Evolutionary conservation across 2,888 invertebrate genomes (phyloP).

Genomic region (Colostygia pectinataria): DNA sequence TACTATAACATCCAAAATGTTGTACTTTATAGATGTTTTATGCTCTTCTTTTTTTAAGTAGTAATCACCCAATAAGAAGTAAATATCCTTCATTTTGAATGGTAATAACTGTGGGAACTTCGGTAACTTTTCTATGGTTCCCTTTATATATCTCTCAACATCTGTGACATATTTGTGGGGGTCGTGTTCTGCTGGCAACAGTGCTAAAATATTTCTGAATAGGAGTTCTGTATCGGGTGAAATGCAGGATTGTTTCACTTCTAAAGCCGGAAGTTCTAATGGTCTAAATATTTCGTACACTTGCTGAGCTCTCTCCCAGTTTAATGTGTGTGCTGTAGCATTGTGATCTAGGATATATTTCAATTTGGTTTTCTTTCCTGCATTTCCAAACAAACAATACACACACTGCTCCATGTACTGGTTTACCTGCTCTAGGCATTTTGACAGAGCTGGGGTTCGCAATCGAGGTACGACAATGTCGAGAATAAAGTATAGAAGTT

Average conservation of each 20-base stretch:
- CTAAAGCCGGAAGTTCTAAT: constrained; percentile 90
- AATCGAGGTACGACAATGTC: constrained; percentile 88
- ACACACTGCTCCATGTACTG: constrained; percentile 92
- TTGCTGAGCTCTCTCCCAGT: constrained; percentile 89
- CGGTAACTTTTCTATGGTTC: constrained; percentile 81
- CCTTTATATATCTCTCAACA: constrained; percentile 87
- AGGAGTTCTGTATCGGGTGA: constrained; percentile 90
- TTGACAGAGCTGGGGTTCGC: constrained; percentile 85
- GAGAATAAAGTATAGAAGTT: constrained; percentile 90
- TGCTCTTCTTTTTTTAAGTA: constrained; percentile 94
- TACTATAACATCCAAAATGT: constrained; percentile 91
- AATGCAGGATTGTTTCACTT: constrained; percentile 89
- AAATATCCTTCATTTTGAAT: constrained; percentile 87
- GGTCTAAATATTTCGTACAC: constrained; percentile 92
- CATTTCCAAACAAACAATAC: constrained; percentile 93
- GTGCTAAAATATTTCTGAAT: constrained; percentile 86
- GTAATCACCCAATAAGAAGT: constrained; percentile 95
- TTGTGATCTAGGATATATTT: constrained; percentile 89
- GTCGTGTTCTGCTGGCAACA: constrained; percentile 87
- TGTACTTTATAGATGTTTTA: constrained; percentile 89
- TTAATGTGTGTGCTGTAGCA: constrained; percentile 85
- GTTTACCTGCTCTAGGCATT: constrained; percentile 86
- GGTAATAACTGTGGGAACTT: constrained; percentile 78
- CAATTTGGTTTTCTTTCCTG: constrained; percentile 85
- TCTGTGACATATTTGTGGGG: constrained; percentile 84